Evolutionary conservation across 2,113 vertebrate species (phyloP).

Genomic region (Copsychus sechellarum): DNA sequence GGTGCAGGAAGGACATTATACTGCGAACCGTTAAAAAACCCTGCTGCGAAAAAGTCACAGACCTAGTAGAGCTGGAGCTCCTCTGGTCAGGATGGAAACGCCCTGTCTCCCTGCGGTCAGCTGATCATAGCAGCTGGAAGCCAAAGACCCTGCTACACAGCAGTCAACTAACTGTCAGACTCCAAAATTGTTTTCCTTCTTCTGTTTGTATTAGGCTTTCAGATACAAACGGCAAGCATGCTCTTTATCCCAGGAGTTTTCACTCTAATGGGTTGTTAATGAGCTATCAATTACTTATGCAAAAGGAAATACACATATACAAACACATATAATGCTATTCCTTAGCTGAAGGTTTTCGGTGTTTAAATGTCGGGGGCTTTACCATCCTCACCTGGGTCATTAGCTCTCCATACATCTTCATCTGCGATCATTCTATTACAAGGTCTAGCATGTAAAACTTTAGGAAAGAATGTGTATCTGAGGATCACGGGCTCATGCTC

Average conservation of each 20-base stretch:
- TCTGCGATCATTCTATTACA: not conserved
- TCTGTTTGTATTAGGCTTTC: not conserved
- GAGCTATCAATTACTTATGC: conserved; percentile 48
- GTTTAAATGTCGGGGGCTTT: not conserved
- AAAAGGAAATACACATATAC: conserved; percentile 5
- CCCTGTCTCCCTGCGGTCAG: not conserved
- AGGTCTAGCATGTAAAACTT: not conserved
- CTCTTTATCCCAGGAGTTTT: conserved; percentile 35
- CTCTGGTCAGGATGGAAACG: not conserved
- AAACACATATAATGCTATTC: not conserved
- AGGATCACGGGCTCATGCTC: not conserved
- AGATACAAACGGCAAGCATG: not conserved
- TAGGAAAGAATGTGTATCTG: not conserved
- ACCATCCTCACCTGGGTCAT: not conserved
- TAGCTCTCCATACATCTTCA: not conserved
- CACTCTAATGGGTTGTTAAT: conserved; percentile 30
- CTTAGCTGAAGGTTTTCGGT: not conserved
- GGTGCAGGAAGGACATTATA: not conserved
- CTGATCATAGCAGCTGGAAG: not conserved
- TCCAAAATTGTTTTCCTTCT: not conserved
- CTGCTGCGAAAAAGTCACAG: not conserved
- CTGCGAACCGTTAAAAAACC: not conserved
- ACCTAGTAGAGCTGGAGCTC: not conserved
- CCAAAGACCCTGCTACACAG: not conserved
- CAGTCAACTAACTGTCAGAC: not conserved